Evolutionary conservation across 2,888 invertebrate genomes (phyloP), one percentile per base, ranked within the genome.

Genomic region (Pyrochroa serraticornis): DNA sequence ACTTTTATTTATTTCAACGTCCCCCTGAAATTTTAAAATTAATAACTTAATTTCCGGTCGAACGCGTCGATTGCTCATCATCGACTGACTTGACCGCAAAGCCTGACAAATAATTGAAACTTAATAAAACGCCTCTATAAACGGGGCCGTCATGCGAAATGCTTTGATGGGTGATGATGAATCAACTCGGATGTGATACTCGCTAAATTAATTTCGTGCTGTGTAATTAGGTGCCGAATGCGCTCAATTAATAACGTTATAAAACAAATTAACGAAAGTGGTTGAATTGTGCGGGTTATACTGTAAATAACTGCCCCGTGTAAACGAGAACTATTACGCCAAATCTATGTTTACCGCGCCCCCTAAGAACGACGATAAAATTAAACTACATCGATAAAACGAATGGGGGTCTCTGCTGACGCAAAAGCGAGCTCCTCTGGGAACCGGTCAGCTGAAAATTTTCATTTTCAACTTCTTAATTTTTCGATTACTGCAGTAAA

Each of bases 181-280:
- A 22, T 22, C 22, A 22, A 22, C 13, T 32, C 37, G 38, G 37
- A 7, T 30, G 37, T 30, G 48, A 49, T 35, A 35, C n/a, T n/a
- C 47, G 12, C 10, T 48, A 34, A 49, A 48, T 44, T 13, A 49
- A 55, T 43, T 44, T 36, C 6, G 43, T 22, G 22, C 2, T 22
- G 22, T 46, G 33, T 55, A 37, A 32, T 34, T 43, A 34, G 41
- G 44, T 46, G 10, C n/a, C 22, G 5, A 22, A 22, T 5, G 35
- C 13, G 22, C 42, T 33, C 35, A 55, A 55, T 55, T 48, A 44
- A 55, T 54, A 41, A 49, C 34, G 22, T 55, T 49, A 39, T 55
- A 44, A 48, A 55, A 48, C 34, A 38, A 31, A 48, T 55, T 42
- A 55, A 33, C 43, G 43, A 37, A 47, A 47, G 36, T 47, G 32